Base-by-base conservation (phyloP, 92 coral and sea anemone species). In the Epizoanthus ramosus region DNA sequence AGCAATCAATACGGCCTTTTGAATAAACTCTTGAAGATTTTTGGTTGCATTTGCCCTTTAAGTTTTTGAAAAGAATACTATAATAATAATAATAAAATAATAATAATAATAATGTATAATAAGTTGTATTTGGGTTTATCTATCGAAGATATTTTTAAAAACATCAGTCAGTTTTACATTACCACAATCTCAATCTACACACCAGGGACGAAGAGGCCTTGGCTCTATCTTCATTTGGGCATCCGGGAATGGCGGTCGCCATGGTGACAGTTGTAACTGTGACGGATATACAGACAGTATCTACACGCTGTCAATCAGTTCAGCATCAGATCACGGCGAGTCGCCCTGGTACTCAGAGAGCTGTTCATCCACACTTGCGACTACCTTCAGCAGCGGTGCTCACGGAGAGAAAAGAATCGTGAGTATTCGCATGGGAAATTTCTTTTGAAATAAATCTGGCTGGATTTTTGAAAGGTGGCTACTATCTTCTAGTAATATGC, bases 141-240 rank as follows among this genome's bases (percentile, higher is more conserved):
- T 28, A 2, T 2, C 31, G 31, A 28, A 28, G 2, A 28, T 28
- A 2, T 28, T 37, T 37, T 37, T 3, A 3, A 37, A 6, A 37
- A 37, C 1, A 37, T 37, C 43, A 3, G 43, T 37, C 43, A 37
- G 43, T 37, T 57, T 19, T 24, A 16, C 16, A 47, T n/a, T 7
- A 61, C 17, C 18, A 50, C 67, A 8, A 8, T 45, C 37, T 75
- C 75, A 16, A 13, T 76, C 14, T 57, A 33, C 33, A 50, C 47
- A 22, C 5, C 65, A 95, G 98, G 99, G 99, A 71, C 92, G 99
- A 28, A 90, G 95, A 21, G 99, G 99, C 47, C 87, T 88, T 68
- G 99, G 99, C 15, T 97, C 99, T 18, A 94, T 97, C n/a, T 97
- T 88, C 57, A 89, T 97, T 63, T 97, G 99, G 99, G 99, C 99